Percentiles rank a stretch among this genome's conserved stretches.
Evolutionary conservation across 2,888 invertebrate species (phyloP).

Genomic region (Hoplodrina blanda): DNA sequence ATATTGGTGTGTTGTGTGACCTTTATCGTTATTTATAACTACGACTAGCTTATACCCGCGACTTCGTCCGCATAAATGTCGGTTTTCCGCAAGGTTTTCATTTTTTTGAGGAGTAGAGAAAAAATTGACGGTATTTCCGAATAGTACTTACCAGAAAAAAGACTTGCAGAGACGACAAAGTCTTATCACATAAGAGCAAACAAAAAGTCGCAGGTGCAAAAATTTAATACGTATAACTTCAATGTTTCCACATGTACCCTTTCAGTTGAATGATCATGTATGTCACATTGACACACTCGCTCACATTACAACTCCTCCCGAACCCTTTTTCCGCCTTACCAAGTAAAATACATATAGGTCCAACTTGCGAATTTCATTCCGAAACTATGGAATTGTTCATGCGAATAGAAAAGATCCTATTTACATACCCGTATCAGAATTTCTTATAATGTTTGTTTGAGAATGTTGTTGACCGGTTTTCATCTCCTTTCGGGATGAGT

Average conservation of each 20-base stretch:
- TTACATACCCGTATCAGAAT: constrained; percentile 29
- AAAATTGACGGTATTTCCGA: no score
- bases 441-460: constrained; percentile 17
- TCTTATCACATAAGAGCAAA: no score
- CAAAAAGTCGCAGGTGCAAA: neutral
- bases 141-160: no score
- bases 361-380: constrained; percentile 19
- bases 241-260: constrained; percentile 9
- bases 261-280: constrained; percentile 28
- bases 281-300: constrained; percentile 15
- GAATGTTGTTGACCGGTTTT: constrained; percentile 2
- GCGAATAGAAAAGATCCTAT: constrained; percentile 22
- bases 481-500: neutral
- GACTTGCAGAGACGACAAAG: no score
- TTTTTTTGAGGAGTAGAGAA: no score
- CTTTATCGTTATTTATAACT: no score
- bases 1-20: no score
- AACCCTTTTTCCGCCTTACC: constrained; percentile 43
- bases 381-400: constrained; percentile 47
- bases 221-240: neutral
- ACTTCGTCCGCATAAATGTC: no score
- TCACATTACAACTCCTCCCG: constrained; percentile 5
- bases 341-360: constrained; percentile 28
- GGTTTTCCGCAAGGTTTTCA: no score
- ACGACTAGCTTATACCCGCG: no score